These are phyloP conservation scores for Furcula furcula DNA, from an alignment of 2,888 invertebrate genomes.

Conservation along the genomic window DNA sequence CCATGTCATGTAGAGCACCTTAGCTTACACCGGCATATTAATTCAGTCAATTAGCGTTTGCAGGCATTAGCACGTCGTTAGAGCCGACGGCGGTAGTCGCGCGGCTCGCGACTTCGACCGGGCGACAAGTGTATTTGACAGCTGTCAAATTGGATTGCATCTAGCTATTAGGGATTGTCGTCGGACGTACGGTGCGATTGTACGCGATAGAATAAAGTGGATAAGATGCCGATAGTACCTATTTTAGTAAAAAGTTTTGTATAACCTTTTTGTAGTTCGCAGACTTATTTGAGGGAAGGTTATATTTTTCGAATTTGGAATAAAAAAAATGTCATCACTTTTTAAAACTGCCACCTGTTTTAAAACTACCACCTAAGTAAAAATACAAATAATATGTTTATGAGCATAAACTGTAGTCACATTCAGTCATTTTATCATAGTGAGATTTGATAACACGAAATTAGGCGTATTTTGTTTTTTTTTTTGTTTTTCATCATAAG, in stretches of 20 bases:
- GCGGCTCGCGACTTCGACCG: conserved; percentile 56
- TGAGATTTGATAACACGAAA: too few species aligned
- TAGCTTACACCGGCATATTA: conserved; percentile 42
- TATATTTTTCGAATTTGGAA: too few species aligned
- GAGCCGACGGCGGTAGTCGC: conserved; percentile 58
- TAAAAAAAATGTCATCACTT: too few species aligned
- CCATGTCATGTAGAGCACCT: conserved; percentile 14
- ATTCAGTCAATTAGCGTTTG: conserved; percentile 41
- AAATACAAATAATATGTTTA: too few species aligned
- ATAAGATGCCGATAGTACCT: conserved; percentile 30
- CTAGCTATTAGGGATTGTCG: conserved; percentile 74
- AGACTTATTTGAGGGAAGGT: neutral
- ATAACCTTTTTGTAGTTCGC: neutral
- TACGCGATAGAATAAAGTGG: conserved; percentile 36
- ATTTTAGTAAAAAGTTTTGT: neutral
- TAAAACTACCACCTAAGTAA: too few species aligned
- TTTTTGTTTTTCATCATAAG: too few species aligned
- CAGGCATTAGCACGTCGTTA: conserved; percentile 67
- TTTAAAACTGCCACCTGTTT: too few species aligned
- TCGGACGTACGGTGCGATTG: conserved; percentile 14
- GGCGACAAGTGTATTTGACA: conserved; percentile 70
- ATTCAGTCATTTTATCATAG: too few species aligned
- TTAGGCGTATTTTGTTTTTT: too few species aligned
- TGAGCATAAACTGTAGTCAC: too few species aligned
- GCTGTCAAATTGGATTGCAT: conserved; percentile 78